Evolutionary conservation across 2,888 invertebrate genomes (phyloP), one percentile per base, ranked within the genome.

Genomic region (Xylota segnis): DNA sequence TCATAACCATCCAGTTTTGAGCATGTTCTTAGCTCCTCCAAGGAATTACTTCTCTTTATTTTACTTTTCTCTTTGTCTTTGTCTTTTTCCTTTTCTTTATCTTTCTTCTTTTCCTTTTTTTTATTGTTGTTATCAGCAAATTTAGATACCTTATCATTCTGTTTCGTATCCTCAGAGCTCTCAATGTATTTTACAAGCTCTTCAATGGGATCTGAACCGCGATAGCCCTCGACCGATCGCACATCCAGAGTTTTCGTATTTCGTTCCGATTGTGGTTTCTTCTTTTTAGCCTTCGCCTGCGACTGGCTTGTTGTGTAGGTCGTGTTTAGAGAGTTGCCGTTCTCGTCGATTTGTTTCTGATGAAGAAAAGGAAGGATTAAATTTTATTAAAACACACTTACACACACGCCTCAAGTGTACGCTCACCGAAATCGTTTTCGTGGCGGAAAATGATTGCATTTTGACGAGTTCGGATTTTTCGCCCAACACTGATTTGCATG

Each of bases 131-230:
- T 88, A 16, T 79, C 88, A 58, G 52, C 71, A 83, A 70, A 87
- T 83, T 87, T 89, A 88, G 87, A 91, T 68, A 90, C 90, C 89
- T 93, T 93, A 89, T 93, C 93, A 32, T 77, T 75, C 89, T 93
- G 92, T 72, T 91, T 89, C 89, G 93, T 93, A 90, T 93, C 93
- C 9, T 90, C 90, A 40, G 90, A 93, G 70, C 95, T 95, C 90
- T 96, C 96, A 87, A 97, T 97, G 90, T 95, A 97, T 88, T 96
- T 95, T 83, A 97, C 93, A 88, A 97, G 93, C 90, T 94, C 95
- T 90, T 96, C 95, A 45, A 97, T 94, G 88, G 96, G 95, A 91
- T 96, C 96, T 90, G 95, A 95, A 83, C 96, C 95, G 83, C 96
- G 94, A 93, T 96, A 96, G 9, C 97, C 97, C 90, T 95, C 95